phyloP scores from a whole-genome alignment of 2,797 vertebrate species.

The Phoebastria nigripes region DNA sequence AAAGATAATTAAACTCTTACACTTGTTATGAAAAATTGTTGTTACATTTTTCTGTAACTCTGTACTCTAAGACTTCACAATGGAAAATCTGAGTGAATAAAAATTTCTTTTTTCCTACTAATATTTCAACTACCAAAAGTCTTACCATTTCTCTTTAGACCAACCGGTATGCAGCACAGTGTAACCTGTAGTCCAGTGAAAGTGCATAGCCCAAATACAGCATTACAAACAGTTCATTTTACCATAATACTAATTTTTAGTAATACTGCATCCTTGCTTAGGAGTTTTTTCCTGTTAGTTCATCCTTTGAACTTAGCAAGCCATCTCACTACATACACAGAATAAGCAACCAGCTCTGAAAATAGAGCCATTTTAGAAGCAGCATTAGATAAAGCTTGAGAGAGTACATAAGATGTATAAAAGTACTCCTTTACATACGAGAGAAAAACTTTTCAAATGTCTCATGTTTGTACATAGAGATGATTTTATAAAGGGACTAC shows the following conservation, averaged over 20 bases:
- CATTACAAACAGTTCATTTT: neutral
- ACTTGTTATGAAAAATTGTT: neutral
- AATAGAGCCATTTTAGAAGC: neutral
- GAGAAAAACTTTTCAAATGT: neutral
- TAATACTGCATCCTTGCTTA: neutral
- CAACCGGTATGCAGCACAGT: neutral
- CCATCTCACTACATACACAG: neutral
- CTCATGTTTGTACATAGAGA: neutral
- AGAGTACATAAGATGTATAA: neutral
- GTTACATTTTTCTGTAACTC: neutral
- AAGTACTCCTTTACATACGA: neutral
- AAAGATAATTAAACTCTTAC: neutral
- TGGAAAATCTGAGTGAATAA: neutral
- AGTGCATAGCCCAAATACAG: neutral
- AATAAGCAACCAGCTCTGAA: neutral
- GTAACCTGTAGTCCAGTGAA: neutral
- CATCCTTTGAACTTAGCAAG: neutral
- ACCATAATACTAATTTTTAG: neutral
- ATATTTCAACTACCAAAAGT: neutral
- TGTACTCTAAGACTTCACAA: neutral
- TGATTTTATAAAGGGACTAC: neutral
- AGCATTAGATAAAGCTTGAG: neutral
- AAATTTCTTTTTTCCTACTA: neutral
- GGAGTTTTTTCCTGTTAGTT: neutral
- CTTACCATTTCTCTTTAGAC: neutral